Evolutionary conservation across 2,888 invertebrate genomes (phyloP).

Genomic region (Paralinhomoeus sp.): DNA sequence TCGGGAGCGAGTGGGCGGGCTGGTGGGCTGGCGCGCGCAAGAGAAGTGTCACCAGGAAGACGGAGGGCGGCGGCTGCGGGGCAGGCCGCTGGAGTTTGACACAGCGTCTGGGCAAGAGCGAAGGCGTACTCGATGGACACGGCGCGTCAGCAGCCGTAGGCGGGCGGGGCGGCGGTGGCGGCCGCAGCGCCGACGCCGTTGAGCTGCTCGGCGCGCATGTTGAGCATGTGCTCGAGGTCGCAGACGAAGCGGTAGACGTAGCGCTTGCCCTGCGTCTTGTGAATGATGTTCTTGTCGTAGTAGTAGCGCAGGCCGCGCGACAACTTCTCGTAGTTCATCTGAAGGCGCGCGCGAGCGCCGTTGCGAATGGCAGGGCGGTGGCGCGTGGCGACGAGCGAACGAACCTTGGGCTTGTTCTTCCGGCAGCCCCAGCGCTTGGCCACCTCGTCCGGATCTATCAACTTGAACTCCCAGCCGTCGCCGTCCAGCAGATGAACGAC

Average conservation of each 20-base stretch:
- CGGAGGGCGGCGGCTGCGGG: no score
- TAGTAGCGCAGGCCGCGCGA: constrained; percentile 87
- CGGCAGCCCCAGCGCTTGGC: constrained; percentile 80
- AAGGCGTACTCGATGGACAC: no score
- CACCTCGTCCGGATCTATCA: constrained; percentile 91
- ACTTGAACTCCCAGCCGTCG: constrained; percentile 94
- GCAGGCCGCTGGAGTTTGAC: no score
- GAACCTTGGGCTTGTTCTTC: constrained; percentile 72
- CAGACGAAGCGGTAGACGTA: constrained; percentile 97
- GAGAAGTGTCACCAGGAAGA: no score
- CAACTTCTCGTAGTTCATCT: constrained; percentile 93
- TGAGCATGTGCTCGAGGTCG: constrained; percentile 76
- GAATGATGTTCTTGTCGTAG: constrained; percentile 96
- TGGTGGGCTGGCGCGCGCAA: no score
- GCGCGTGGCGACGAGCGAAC: background rate
- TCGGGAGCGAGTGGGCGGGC: no score
- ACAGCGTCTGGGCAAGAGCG: no score
- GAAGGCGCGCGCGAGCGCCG: no score
- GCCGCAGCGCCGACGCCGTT: no score
- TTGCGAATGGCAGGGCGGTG: background rate
- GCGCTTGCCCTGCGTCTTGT: constrained; percentile 93
- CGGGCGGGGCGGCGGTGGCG: no score
- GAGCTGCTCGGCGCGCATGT: constrained; percentile 25
- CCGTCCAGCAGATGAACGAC: constrained; percentile 94
- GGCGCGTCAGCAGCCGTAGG: no score